Conservation (phyloP, 2,113 vertebrate genomes). For the Empidonax traillii region DNA sequence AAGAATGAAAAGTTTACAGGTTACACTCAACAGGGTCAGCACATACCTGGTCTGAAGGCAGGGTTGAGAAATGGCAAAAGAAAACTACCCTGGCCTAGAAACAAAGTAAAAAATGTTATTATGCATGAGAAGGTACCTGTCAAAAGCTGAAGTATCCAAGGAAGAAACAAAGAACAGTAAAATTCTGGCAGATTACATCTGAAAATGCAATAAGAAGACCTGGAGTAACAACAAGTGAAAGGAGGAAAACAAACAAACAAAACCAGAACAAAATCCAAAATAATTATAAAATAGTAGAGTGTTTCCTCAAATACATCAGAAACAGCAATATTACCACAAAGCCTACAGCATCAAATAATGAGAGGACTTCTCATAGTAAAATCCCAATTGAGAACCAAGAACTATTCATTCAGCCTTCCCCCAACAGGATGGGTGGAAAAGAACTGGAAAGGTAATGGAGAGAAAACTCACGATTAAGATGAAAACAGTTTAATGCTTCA, state of each 20-base stretch:
- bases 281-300: rapidly evolving
- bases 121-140: not conserved
- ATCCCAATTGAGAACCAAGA: not conserved
- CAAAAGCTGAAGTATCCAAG: not conserved
- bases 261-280: not conserved
- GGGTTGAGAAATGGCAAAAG: not conserved
- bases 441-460: not conserved
- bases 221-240: not conserved
- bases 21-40: not conserved
- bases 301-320: not conserved
- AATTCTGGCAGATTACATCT: not conserved
- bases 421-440: not conserved
- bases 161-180: not conserved
- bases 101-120: not conserved
- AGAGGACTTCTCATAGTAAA: not conserved
- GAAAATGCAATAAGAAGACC: not conserved
- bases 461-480: not conserved
- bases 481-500: not conserved
- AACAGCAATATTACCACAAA: not conserved
- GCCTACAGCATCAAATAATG: not conserved
- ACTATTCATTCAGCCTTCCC: not conserved
- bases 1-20: not conserved
- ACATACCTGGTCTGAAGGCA: not conserved
- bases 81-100: not conserved
- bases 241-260: not conserved